A percentile compares a stretch with the other conserved stretches of the same genome.
phyloP scores from a whole-genome alignment of 2,113 vertebrate species.

The Pterocles gutturalis region DNA sequence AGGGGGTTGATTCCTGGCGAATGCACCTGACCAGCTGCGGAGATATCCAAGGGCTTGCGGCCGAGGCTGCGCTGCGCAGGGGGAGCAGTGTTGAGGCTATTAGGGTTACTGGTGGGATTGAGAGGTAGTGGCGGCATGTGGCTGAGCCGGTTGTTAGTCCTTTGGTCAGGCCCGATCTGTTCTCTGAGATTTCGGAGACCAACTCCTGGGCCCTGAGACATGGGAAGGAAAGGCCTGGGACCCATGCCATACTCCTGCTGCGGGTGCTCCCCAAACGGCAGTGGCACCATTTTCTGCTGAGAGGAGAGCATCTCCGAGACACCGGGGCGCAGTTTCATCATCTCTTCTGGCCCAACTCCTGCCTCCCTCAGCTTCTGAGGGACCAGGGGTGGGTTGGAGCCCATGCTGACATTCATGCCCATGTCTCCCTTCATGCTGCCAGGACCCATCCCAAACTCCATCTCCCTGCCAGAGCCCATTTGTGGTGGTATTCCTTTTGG shows the following conservation, averaged over 20 bases:
- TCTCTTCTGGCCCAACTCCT: constrained; percentile 86
- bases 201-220: constrained; percentile 87
- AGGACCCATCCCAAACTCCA: constrained; percentile 93
- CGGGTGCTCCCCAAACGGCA: constrained; percentile 90
- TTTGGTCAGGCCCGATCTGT: constrained; percentile 91
- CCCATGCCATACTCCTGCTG: constrained; percentile 93
- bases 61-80: constrained; percentile 81
- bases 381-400: constrained; percentile 89
- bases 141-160: constrained; percentile 95
- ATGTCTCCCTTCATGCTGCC: constrained; percentile 86
- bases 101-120: constrained; percentile 83
- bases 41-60: constrained; percentile 93
- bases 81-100: constrained; percentile 82
- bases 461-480: constrained; percentile 83
- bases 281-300: constrained; percentile 91
- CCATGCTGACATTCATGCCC: constrained; percentile 83
- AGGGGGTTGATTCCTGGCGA: constrained; percentile 97
- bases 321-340: constrained; percentile 89
- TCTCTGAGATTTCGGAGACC: constrained; percentile 91
- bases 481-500: constrained; percentile 84
- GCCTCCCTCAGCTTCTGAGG: constrained; percentile 92
- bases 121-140: constrained; percentile 94
- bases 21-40: constrained; percentile 89
- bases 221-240: constrained; percentile 90
- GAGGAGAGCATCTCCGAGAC: constrained; percentile 89